phyloP scores from a whole-genome alignment of 2,888 invertebrate species.

The Rapana venosa region DNA sequence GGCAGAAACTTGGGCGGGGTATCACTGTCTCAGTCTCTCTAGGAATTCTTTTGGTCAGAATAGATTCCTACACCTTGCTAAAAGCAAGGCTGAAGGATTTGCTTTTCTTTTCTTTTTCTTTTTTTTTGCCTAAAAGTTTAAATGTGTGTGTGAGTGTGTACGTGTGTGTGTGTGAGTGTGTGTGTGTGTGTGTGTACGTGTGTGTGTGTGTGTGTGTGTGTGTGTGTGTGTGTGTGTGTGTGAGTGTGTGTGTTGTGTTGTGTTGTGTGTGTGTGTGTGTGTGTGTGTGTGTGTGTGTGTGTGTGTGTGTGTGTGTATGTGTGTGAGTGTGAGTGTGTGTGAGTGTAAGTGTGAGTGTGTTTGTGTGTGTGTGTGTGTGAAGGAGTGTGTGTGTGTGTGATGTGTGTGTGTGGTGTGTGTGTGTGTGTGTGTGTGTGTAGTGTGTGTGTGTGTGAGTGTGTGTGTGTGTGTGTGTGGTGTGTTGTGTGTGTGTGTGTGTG shows the following conservation, averaged over 20 bases:
- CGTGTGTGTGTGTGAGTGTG: no score
- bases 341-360: background rate
- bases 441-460: no score
- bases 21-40: background rate
- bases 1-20: background rate
- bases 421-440: no score
- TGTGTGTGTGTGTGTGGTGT: no score
- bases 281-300: background rate
- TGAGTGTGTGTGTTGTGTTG: background rate
- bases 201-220: background rate
- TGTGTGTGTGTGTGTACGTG: background rate
- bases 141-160: background rate
- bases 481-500: no score
- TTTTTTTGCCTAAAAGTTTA: background rate
- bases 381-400: no score
- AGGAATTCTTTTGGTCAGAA: background rate
- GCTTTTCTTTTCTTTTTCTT: background rate
- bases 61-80: background rate
- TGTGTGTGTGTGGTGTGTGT: no score
- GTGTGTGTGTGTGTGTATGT: background rate
- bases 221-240: background rate
- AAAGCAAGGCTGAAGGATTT: background rate
- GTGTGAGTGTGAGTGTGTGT: background rate
- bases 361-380: background rate
- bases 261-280: background rate